phyloP scores from a whole-genome alignment of 2,888 invertebrate genomes.

The Drosophila fulvimacula region DNA sequence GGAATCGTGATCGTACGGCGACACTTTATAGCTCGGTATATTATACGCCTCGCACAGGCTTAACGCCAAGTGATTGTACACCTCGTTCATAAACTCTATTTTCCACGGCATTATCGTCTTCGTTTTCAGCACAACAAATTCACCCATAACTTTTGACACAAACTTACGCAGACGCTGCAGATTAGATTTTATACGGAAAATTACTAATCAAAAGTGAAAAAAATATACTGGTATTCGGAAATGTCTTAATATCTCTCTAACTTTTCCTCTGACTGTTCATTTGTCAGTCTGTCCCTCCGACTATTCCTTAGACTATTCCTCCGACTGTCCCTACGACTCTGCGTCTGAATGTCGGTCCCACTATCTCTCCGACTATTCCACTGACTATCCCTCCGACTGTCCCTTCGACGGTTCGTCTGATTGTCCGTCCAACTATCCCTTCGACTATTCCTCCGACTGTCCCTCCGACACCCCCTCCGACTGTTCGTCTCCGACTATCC shows the following conservation, averaged over 20 bases:
- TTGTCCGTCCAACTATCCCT: neutral
- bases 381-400: neutral
- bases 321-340: neutral
- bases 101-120: constrained; percentile 71
- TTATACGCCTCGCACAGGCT: constrained; percentile 53
- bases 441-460: neutral
- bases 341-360: neutral
- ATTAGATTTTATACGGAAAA: no score
- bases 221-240: neutral
- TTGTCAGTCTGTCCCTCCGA: neutral
- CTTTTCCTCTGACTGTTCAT: neutral
- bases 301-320: neutral
- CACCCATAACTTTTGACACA: constrained; percentile 63
- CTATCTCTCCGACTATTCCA: no score
- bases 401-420: neutral
- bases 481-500: no score
- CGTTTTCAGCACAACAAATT: constrained; percentile 67
- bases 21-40: constrained; percentile 45
- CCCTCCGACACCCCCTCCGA: neutral
- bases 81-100: constrained; percentile 68
- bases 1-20: constrained; percentile 54
- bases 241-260: no score
- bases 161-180: constrained; percentile 48
- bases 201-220: neutral
- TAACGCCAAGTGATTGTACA: constrained; percentile 68